These are phyloP conservation scores for Sylvia borin DNA, from an alignment of 2,797 vertebrate genomes.

Conservation along the genomic window DNA sequence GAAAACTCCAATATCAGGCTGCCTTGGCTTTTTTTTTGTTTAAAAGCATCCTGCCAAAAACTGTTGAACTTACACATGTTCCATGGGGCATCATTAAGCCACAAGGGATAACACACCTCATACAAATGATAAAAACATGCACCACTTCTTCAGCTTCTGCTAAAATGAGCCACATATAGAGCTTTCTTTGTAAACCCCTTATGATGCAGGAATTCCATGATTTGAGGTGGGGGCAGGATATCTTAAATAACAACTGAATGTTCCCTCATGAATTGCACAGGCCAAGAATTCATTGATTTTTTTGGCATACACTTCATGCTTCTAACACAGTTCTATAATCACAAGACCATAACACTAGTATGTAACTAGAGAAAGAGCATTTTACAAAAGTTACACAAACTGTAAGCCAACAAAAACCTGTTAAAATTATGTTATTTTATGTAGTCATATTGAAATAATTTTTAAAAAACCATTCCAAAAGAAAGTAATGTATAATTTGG, in stretches of 20 bases:
- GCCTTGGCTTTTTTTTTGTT: background rate
- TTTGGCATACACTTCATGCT: background rate
- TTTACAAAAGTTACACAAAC: background rate
- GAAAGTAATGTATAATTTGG: background rate
- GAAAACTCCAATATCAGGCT: background rate
- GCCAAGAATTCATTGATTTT: conserved; percentile 25
- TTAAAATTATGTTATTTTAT: conserved; percentile 13
- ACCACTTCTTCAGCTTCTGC: background rate
- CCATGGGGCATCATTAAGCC: background rate
- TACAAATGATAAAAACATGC: background rate
- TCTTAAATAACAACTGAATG: conserved; percentile 10
- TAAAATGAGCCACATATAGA: background rate
- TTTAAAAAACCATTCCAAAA: background rate
- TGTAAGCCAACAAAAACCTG: conserved; percentile 41
- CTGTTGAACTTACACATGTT: background rate
- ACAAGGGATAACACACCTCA: background rate
- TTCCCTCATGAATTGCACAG: background rate
- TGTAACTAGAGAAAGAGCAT: conserved; percentile 6
- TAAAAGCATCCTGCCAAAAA: background rate
- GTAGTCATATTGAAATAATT: conserved; percentile 17
- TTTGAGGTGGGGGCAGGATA: background rate
- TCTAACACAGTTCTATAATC: background rate
- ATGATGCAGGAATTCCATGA: background rate
- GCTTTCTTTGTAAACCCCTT: background rate
- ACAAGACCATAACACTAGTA: conserved; percentile 1